Evolutionary conservation across 2,797 vertebrate species (phyloP).

Genomic region (Sciurus carolinensis): DNA sequence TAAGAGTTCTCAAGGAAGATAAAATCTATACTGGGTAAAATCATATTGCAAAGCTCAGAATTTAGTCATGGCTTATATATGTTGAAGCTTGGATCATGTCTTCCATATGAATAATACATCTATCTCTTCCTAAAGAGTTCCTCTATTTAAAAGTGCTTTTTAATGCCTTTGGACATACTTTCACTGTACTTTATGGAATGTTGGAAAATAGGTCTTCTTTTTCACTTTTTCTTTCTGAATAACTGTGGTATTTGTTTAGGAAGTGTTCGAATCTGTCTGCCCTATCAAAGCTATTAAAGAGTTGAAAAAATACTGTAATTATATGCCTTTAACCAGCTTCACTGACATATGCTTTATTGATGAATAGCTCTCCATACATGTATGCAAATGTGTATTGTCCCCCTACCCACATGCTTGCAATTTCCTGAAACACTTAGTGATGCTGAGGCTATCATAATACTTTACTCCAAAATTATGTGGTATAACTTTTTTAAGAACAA

Average conservation of each 20-base stretch:
- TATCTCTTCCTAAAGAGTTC: background rate
- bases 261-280: background rate
- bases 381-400: rapidly evolving
- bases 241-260: background rate
- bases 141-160: background rate
- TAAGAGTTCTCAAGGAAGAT: constrained; percentile 57
- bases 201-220: background rate
- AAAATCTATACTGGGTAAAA: constrained; percentile 36
- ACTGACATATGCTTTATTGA: background rate
- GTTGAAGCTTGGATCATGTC: background rate
- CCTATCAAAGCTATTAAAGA: background rate
- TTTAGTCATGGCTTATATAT: background rate
- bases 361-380: rapidly evolving
- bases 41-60: constrained; percentile 9
- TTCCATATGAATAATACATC: background rate
- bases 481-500: background rate
- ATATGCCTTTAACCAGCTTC: background rate
- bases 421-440: background rate
- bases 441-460: background rate
- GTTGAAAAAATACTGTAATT: background rate
- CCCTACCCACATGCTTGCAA: background rate
- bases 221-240: background rate
- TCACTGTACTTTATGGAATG: background rate
- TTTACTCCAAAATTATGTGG: background rate
- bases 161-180: background rate